Evolutionary conservation across 2,113 vertebrate genomes (phyloP).

Genomic region (Anhinga anhinga): DNA sequence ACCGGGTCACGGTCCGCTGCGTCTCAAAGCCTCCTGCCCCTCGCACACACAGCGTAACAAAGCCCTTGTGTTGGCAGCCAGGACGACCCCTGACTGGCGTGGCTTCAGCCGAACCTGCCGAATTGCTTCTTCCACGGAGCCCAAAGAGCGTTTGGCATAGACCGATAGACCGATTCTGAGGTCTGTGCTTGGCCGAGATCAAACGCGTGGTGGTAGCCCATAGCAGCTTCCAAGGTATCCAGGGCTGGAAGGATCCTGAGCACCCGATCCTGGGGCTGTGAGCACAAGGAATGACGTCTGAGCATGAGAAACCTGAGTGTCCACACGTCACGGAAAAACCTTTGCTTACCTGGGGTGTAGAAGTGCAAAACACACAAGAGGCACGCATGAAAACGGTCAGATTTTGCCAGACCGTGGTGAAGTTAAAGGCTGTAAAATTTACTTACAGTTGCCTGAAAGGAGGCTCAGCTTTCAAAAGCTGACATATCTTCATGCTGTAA

Average conservation of each 20-base stretch:
- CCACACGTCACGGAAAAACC: not conserved
- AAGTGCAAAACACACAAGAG: not conserved
- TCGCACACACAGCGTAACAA: too few species aligned
- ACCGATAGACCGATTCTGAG: not conserved
- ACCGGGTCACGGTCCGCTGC: not conserved
- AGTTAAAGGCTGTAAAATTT: not conserved
- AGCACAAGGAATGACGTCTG: not conserved
- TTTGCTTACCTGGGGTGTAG: not conserved
- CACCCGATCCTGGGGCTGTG: not conserved
- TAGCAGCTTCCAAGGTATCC: not conserved
- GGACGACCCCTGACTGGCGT: not conserved
- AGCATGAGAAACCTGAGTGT: not conserved
- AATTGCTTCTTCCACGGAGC: not conserved
- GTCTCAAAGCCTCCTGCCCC: not conserved
- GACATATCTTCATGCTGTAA: not conserved
- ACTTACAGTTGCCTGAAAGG: not conserved
- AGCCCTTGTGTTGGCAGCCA: not conserved
- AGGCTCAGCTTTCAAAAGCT: not conserved
- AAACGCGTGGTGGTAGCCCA: not conserved
- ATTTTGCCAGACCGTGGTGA: not conserved
- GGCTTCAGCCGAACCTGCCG: not conserved
- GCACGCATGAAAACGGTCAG: rapidly evolving
- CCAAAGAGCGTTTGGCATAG: not conserved
- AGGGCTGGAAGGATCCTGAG: not conserved
- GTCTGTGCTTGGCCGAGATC: too few species aligned